Base-by-base conservation (phyloP, 2,113 vertebrate species). In the Pardalotus punctatus region DNA sequence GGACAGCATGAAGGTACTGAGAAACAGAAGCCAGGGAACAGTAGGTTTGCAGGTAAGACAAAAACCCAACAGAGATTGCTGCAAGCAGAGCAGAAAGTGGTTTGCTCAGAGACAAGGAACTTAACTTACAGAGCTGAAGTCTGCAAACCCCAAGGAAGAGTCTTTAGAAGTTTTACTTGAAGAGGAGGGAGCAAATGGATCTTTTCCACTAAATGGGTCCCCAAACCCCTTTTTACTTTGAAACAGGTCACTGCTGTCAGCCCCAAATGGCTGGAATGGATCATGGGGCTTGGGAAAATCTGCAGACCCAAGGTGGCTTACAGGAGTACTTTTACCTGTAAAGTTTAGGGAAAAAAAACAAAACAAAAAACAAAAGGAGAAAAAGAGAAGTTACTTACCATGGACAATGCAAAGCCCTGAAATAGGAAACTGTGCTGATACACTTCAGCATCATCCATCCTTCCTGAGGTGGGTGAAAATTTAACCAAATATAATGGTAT, bases 151-250 rank as follows among this genome's bases (percentile, higher is more conserved):
- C 95, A 97, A 97, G 97, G 98, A 97, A 98, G 98, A 98, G 96
- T 98, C 98, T 98, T 98, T 98, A 98, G 98, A 93, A 97, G 98
- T 96, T 98, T 99, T 99, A 98, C 99, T 98, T 98, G 99, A 97
- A 97, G 98, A 98, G 91, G 99, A 98, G 88, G 99, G 98, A 94
- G 98, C 98, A 94, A 99, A 99, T 65, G 99, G 99, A 95, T 99
- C 99, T 98, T 99, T 99, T 98, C 99, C 99, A 91, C 99, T 99
- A 98, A 99, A 99, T 11, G 99, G 99, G 98, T 99, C 99, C 97
- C 98, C 99, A 91, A 98, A 98, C 89, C 98, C 98, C 97, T 99
- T 99, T 98, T 99, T 99, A 98, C 97, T 99, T 97, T 99, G 99
- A 97, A 99, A 99, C 6, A 98, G 99, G 98, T 99, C 99, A 56